Base-by-base conservation (phyloP, 2,113 vertebrate species). In the Dicerorhinus sumatrensis region DNA sequence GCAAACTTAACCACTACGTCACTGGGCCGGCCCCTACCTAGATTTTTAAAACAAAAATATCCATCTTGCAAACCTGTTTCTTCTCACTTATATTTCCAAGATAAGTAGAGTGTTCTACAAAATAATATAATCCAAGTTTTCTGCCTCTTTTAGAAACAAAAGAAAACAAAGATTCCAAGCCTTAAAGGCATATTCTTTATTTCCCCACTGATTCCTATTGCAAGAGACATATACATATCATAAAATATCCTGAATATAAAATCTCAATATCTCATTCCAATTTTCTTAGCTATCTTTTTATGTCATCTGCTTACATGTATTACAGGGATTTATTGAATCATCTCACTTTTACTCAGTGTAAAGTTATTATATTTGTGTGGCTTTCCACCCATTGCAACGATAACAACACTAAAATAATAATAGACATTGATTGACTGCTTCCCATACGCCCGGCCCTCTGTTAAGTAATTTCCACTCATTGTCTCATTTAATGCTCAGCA, bases 11-110 rank as follows among this genome's bases (percentile, higher is more conserved):
- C 42, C 42, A 42, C 42, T 42, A 42, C 4, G 3, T 42, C 42
- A 42, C 42, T 42, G 42, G 42, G 42, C 42, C 42, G 42, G 42
- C 42, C 5, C 42, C 42, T 42, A 0, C 58, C 56, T 36, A 92
- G 76, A 42, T 92, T 95, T 96, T 94, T 82, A 56, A 96, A 97
- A 95, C 67, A 96, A 91, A 98, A 87, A 90, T 85, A 92, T 3
- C 12, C 58, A 85, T 96, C 77, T 85, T 92, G 21, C 60, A 89
- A 95, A 72, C 62, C 75, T 82, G 42, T 65, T 97, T 89, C 76
- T 67, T 79, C 6, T 77, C 83, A 5, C 27, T 67, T 79, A 23
- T 46, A 82, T 56, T 70, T 86, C 39, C 21, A 92, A 92, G 67
- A 76, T 36, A 81, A 84, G 42, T 65, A 83, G 18, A 56, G 23